Evolutionary conservation across 2,113 vertebrate species (phyloP), one percentile per base, ranked within the genome.

Genomic region (Prolemur simus): DNA sequence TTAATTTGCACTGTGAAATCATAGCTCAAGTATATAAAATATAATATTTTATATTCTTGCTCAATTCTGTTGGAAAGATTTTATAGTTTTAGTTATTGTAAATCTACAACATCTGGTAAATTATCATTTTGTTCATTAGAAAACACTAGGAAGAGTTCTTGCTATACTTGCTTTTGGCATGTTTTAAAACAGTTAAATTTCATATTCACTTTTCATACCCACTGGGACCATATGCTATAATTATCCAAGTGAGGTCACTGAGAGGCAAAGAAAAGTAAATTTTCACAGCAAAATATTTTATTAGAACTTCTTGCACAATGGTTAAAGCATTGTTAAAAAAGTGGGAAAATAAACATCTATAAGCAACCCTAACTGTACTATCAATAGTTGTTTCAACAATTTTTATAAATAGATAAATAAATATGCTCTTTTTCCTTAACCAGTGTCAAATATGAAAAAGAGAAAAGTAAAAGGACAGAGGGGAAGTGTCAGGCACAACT

Each of bases 71-170:
- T 95, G 87, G 71, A 94, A 91, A 74, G 54, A 93, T 84, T 94
- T 97, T 96, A 88, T 96, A 20, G 3, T 90, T 97, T 64, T 96
- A 95, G 95, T 97, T 96, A 97, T 95, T 97, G 56, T 45, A 92
- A 95, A 94, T 81, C 78, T 91, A 64, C 95, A 97, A 96, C 96
- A 97, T 96, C 93, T 98, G 98, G 78, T 94, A 96, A 97, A 97
- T 96, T 97, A 96, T 96, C 93, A 96, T 96, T 97, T 93, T 87
- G 56, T 96, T 97, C 96, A 96, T 98, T 96, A 97, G 96, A 93
- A 97, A 96, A 94, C 90, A 95, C 68, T 96, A 47, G 13, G 91
- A 97, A 95, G 85, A 96, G 58, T 93, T 89, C 66, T 89, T 92
- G n/a, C 88, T 94, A 78, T 68, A 92, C 64, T 96, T 92, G 93